Evolutionary conservation across 2,797 vertebrate species (phyloP).

Genomic region (Choloepus didactylus): DNA sequence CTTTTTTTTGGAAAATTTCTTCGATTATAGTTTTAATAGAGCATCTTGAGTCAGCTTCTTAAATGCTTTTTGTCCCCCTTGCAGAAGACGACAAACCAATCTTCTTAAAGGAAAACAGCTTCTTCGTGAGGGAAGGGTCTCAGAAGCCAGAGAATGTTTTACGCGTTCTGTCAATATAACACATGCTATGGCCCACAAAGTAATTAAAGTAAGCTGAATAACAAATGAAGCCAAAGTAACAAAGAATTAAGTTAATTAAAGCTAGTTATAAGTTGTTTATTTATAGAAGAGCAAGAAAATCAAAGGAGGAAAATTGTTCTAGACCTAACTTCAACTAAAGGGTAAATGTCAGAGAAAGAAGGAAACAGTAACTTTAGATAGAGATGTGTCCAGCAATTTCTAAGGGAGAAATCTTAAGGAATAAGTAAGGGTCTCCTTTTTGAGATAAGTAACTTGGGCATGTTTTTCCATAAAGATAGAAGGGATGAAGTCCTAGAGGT

Average conservation of each 20-base stretch:
- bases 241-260: neutral
- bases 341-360: neutral
- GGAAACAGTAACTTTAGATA: neutral
- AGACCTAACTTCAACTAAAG: neutral
- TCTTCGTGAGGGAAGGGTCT: constrained; percentile 94
- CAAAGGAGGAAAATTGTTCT: neutral
- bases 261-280: neutral
- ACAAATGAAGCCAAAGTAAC: neutral
- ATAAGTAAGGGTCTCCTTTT: neutral
- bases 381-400: neutral
- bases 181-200: constrained; percentile 94
- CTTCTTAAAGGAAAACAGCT: constrained; percentile 95
- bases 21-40: neutral
- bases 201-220: constrained; percentile 93
- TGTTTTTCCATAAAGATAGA: accelerated
- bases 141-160: constrained; percentile 97
- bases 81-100: constrained; percentile 93
- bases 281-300: neutral
- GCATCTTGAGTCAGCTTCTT: neutral
- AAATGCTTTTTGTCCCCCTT: constrained; percentile 60
- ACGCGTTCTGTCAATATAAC: constrained; percentile 95
- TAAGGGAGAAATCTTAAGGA: neutral
- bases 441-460: neutral
- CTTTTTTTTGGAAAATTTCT: neutral
- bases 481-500: neutral